Evolutionary conservation across 1,140 invertebrate genomes (phyloP).

Genomic region (Adoxophyes honmai): DNA sequence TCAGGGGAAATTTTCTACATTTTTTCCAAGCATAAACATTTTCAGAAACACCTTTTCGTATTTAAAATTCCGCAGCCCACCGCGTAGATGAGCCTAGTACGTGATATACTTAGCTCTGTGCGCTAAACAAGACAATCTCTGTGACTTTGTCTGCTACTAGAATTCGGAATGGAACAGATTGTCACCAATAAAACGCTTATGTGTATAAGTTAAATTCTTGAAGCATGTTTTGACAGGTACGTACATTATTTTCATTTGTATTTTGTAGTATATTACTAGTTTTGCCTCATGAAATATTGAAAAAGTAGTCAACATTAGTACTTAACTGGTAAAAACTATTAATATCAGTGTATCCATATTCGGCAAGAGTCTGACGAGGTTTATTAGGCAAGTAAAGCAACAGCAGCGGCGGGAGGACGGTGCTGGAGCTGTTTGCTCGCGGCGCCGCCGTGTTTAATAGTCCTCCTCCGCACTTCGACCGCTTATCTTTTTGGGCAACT

Average conservation of each 20-base stretch:
- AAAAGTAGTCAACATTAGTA: too few species aligned
- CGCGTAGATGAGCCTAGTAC: constrained; percentile 44
- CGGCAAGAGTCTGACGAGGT: too few species aligned
- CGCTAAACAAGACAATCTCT: constrained; percentile 36
- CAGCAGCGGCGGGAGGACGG: constrained; percentile 8
- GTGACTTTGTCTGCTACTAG: not conserved
- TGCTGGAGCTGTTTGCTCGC: constrained; percentile 20
- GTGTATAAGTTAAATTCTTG: too few species aligned
- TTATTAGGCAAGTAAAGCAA: not conserved
- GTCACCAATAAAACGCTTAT: too few species aligned
- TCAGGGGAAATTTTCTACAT: constrained; percentile 40
- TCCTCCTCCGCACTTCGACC: constrained; percentile 19
- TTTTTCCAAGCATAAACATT: constrained; percentile 62
- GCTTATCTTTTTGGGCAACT: constrained; percentile 20
- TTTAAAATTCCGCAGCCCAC: constrained; percentile 63
- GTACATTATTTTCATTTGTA: not conserved
- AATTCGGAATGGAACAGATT: not conserved
- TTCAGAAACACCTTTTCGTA: constrained; percentile 58
- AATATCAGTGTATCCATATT: too few species aligned
- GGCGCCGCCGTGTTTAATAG: constrained; percentile 28
- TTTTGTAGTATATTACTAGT: not conserved
- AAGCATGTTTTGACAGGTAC: too few species aligned
- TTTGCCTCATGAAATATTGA: too few species aligned
- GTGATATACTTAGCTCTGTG: constrained; percentile 67
- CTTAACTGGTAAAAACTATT: too few species aligned